phyloP scores from a whole-genome alignment of 2,113 vertebrate genomes.

The Phainopepla nitens region DNA sequence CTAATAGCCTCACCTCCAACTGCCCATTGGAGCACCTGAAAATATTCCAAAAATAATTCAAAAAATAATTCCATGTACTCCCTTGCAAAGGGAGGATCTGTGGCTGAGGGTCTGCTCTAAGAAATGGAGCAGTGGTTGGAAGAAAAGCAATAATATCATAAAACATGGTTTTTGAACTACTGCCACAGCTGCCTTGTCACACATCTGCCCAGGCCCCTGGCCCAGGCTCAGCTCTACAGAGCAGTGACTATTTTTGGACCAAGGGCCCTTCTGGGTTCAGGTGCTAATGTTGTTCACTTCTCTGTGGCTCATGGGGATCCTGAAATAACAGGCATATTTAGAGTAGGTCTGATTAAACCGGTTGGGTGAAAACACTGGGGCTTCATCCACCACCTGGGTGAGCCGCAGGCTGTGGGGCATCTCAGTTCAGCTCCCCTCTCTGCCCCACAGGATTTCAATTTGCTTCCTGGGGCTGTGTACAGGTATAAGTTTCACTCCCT shows the following conservation, averaged over 20 bases:
- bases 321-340: background rate
- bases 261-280: background rate
- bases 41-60: background rate
- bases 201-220: accelerated
- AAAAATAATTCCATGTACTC: background rate
- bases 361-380: background rate
- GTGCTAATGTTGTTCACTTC: background rate
- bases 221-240: background rate
- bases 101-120: background rate
- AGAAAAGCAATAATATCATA: background rate
- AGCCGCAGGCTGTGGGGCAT: background rate
- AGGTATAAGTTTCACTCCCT: background rate
- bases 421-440: background rate
- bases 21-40: background rate
- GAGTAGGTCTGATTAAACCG: conserved; percentile 4
- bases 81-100: background rate
- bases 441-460: background rate
- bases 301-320: background rate
- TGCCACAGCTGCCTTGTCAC: background rate
- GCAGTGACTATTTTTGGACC: background rate
- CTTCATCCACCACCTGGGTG: background rate
- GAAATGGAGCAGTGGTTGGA: background rate
- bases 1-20: background rate
- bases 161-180: background rate
- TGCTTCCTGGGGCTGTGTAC: background rate